Evolutionary conservation across 2,797 vertebrate species (phyloP), one percentile per base, ranked within the genome.

Genomic region (Catharus ustulatus): DNA sequence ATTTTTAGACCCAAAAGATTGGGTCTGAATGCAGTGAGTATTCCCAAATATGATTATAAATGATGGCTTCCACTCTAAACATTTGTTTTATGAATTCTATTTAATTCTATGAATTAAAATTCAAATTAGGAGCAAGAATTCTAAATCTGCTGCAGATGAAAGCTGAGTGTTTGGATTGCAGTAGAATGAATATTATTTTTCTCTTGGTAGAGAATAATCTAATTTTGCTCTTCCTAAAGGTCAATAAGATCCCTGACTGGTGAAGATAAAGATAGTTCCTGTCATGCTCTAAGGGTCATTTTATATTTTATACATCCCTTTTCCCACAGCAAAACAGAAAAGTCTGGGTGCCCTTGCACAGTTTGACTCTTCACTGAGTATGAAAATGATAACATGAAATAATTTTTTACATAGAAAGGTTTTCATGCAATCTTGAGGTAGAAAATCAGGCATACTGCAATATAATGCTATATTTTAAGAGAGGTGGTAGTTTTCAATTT

Each of bases 211-310:
- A 80, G 18, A 48, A 61, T 75, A 86, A 89, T 54, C 62, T 92
- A 71, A 84, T 84, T 94, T 88, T 93, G 18, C 26, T 78, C n/a
- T 85, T 89, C 66, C 46, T 87, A 69, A 94, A 87, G 52, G 62
- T 84, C 6, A 13, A n/a, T 77, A 90, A 61, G 59, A 91, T 87
- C 51, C 51, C 26, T 9, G 5, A n/a, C 24, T 88, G 59, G 69
- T 79, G 34, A 96, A 90, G 87, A 86, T 91, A 86, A 91, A 96
- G 26, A 79, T 88, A 81, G 71, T 23, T 87, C 34, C 48, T 84
- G 61, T 86, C 67, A 80, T 71, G n/a, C 64, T 94, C 8, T 57
- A 77, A 88, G 71, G 49, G 67, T 84, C 15, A 32, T 88, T 94
- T 94, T 82, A 30, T 38, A 17, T 64, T 78, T 87, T 76, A 64